Conservation (phyloP, 53 echinoderm and acorn worm species). For the Hippasteria phrygiana region DNA sequence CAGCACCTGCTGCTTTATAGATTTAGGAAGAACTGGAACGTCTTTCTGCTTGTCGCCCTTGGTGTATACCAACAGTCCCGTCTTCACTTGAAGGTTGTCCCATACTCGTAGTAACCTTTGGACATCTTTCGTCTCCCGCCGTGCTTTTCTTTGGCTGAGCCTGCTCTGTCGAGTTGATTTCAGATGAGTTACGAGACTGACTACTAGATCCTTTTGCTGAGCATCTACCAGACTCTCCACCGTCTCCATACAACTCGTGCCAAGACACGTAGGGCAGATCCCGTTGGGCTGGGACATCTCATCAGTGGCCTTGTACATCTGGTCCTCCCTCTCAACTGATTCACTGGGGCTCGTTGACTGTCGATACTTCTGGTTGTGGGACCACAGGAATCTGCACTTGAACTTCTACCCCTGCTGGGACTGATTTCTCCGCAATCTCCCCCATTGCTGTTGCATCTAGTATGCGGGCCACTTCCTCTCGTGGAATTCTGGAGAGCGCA, state of each 20-base stretch:
- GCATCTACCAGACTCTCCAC: neutral
- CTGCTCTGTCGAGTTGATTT: slow-evolving; percentile 1
- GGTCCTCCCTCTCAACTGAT: neutral
- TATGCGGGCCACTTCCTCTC: neutral
- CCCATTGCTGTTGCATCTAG: neutral
- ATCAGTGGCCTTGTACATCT: neutral
- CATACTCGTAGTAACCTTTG: neutral
- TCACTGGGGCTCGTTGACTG: neutral
- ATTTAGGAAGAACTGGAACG: slow-evolving; percentile 9
- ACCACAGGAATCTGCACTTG: neutral
- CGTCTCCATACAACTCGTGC: neutral
- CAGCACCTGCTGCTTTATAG: neutral
- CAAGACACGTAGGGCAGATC: too few relatives aligned
- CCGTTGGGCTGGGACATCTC: neutral
- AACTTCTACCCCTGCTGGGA: neutral
- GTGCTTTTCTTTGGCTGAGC: neutral
- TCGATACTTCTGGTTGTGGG: neutral
- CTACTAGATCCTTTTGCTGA: neutral
- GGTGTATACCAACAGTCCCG: neutral
- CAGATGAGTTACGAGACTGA: neutral
- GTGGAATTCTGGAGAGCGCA: neutral
- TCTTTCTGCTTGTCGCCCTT: neutral
- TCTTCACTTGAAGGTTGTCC: neutral
- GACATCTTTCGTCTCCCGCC: neutral
- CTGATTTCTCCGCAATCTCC: neutral